These are phyloP conservation scores for Amyelois transitella DNA, from an alignment of 1,140 invertebrate genomes.

Conservation along the genomic window DNA sequence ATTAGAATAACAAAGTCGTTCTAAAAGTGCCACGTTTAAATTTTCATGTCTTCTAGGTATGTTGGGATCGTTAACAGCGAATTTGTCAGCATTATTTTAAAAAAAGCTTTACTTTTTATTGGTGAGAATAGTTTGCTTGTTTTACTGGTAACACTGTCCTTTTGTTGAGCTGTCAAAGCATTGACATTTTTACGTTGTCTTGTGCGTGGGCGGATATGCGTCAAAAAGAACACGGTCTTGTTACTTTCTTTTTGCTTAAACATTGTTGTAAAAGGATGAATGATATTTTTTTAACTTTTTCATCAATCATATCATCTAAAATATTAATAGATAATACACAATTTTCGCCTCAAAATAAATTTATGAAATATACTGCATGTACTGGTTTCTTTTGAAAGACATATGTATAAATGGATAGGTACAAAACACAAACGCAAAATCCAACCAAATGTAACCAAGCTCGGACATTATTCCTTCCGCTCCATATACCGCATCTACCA, in stretches of 20 bases:
- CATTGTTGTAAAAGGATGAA: background rate
- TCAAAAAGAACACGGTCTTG: background rate
- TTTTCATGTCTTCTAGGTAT: constrained; percentile 1
- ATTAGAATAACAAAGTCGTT: constrained; percentile 13
- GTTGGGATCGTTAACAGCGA: background rate
- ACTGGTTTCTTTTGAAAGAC: too few species aligned
- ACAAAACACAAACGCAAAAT: too few species aligned
- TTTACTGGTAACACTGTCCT: background rate
- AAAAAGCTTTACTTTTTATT: background rate
- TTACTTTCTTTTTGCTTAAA: background rate
- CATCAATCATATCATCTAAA: too few species aligned
- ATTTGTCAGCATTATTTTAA: background rate
- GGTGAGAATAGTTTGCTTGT: background rate
- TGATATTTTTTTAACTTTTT: background rate
- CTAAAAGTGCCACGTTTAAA: constrained; percentile 4
- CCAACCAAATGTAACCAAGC: background rate
- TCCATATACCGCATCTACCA: background rate
- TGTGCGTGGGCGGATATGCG: background rate
- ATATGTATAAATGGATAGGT: too few species aligned
- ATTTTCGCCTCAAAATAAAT: too few species aligned
- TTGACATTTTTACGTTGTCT: constrained; percentile 2
- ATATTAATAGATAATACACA: background rate
- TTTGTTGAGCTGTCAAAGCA: background rate
- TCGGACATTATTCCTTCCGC: background rate
- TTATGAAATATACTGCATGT: too few species aligned